Evolutionary conservation across 2,888 invertebrate genomes (phyloP).

Genomic region (Melipona bicolor): DNA sequence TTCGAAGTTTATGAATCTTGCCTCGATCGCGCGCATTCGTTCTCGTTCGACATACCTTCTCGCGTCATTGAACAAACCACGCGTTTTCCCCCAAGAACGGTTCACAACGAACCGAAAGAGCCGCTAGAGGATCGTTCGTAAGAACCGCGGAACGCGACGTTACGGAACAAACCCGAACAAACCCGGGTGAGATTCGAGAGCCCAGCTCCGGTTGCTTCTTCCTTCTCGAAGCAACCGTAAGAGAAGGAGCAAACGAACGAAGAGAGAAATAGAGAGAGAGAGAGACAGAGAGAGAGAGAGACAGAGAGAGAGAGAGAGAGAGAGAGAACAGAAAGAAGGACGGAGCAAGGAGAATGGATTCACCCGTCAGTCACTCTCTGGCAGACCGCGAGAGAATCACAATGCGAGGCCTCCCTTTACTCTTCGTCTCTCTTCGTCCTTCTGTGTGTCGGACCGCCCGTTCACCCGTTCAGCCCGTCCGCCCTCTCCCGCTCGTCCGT

Average conservation of each 20-base stretch:
- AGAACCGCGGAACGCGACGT: neutral
- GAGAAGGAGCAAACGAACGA: conserved; percentile 30
- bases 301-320: conserved; percentile 57
- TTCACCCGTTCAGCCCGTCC: conserved; percentile 59
- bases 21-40: no score
- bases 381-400: conserved; percentile 82
- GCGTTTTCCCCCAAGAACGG: no score
- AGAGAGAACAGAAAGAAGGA: conserved; percentile 61
- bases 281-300: conserved; percentile 47
- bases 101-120: no score
- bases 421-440: conserved; percentile 69
- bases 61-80: no score
- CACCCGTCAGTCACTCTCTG: conserved; percentile 83
- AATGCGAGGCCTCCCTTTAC: conserved; percentile 77
- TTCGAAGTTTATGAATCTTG: no score
- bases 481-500: conserved; percentile 74
- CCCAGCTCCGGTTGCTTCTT: conserved; percentile 52
- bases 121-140: neutral
- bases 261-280: conserved; percentile 21
- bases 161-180: neutral
- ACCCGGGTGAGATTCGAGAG: conserved; percentile 29
- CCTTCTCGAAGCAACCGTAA: conserved; percentile 2
- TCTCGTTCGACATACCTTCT: no score
- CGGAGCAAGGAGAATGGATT: conserved; percentile 78
- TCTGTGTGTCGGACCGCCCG: conserved; percentile 74